A percentile compares a stretch with the other conserved stretches of the same genome.
Evolutionary conservation across 92 coral and sea anemone species (phyloP).

Genomic region (Pocillopora meandrina): DNA sequence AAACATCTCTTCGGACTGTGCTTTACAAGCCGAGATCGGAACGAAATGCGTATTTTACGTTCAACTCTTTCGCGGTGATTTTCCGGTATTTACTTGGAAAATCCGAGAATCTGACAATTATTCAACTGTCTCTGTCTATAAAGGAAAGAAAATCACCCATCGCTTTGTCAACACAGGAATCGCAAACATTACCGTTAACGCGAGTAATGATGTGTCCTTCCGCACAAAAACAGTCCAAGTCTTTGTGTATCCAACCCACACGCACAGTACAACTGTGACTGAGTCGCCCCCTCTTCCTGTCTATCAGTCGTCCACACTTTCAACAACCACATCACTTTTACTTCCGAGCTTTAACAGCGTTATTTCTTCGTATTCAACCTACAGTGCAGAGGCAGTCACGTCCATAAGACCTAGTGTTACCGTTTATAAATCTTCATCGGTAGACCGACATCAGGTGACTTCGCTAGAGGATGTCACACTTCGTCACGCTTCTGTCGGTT

Average conservation of each 20-base stretch:
- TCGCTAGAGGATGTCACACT: conserved; percentile 26
- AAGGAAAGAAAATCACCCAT: background rate
- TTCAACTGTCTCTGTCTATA: background rate
- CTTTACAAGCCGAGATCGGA: conserved; percentile 15
- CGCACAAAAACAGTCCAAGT: background rate
- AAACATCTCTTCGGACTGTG: conserved; percentile 38
- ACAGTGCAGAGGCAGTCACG: background rate
- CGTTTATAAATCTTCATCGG: background rate
- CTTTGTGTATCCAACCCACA: conserved; percentile 4
- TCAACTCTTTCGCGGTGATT: conserved; percentile 32
- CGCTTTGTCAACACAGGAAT: conserved; percentile 22
- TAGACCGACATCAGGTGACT: background rate
- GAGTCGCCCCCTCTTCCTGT: background rate
- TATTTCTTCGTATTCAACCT: background rate
- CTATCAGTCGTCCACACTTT: background rate
- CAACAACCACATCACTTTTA: background rate
- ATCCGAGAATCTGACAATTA: conserved; percentile 22
- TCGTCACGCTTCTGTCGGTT: conserved; percentile 47
- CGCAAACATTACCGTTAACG: conserved; percentile 22
- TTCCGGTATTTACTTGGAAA: conserved; percentile 46
- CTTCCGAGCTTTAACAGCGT: background rate
- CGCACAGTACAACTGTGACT: background rate
- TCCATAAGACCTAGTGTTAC: background rate
- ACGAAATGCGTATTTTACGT: conserved; percentile 49
- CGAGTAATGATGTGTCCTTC: conserved; percentile 27